A percentile compares a stretch with the other conserved stretches of the same genome.
Evolutionary conservation across 2,888 invertebrate species (phyloP).

Genomic region (Trichogramma dendrolimi): DNA sequence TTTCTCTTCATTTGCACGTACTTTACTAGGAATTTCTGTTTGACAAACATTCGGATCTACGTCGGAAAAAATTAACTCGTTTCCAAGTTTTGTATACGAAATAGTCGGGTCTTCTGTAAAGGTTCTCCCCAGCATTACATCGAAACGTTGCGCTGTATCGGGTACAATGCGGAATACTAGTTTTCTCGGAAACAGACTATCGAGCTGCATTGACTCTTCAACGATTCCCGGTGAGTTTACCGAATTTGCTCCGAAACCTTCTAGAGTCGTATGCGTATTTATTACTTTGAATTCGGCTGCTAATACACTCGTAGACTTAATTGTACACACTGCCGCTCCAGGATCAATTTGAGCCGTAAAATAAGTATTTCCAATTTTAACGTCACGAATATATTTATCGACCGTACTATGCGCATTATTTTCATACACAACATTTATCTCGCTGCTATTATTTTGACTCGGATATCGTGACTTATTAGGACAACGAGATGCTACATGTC

Average conservation of each 20-base stretch:
- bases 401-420: neutral
- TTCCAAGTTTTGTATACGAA: conserved; percentile 1
- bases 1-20: neutral
- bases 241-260: neutral
- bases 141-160: conserved; percentile 12
- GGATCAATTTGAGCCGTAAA: neutral
- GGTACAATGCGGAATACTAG: conserved; percentile 13
- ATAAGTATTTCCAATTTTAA: neutral
- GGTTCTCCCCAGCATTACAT: conserved; percentile 13
- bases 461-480: neutral
- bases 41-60: neutral
- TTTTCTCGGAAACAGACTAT: conserved; percentile 6
- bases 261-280: neutral
- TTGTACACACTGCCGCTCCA: conserved; percentile 1
- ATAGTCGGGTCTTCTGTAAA: conserved; percentile 16
- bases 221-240: neutral
- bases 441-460: neutral
- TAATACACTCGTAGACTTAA: neutral
- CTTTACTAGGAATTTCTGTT: neutral
- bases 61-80: conserved; percentile 3
- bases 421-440: neutral
- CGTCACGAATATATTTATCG: neutral
- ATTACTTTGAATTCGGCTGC: neutral
- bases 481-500: no score
- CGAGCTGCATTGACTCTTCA: neutral